These are phyloP conservation scores for Strigamia transsilvanica DNA, from an alignment of 2,888 invertebrate species.

Conservation along the genomic window DNA sequence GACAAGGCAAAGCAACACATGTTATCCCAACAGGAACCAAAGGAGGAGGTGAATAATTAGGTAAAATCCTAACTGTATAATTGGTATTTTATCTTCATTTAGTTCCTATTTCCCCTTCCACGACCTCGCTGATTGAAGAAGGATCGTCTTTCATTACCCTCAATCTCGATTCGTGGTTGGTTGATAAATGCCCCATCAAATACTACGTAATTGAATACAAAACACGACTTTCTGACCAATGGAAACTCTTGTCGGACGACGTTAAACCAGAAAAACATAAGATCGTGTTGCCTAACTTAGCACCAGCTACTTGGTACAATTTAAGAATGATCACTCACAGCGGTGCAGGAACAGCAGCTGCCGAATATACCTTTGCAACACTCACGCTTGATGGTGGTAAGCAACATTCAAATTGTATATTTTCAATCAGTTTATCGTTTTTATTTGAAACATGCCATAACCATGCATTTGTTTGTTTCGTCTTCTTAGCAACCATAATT, in stretches of 20 bases:
- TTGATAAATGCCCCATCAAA: constrained; percentile 41
- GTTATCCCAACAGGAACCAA: neutral
- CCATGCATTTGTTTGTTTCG: too few relatives aligned
- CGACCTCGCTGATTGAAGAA: constrained; percentile 22
- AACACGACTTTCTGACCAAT: neutral
- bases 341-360: constrained; percentile 14
- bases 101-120: constrained; percentile 43
- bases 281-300: constrained; percentile 61
- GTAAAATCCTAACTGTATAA: neutral
- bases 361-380: constrained; percentile 28
- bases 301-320: constrained; percentile 55
- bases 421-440: too few relatives aligned
- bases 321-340: constrained; percentile 48
- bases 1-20: neutral
- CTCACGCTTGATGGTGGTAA: constrained; percentile 26
- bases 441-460: too few relatives aligned
- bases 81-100: neutral
- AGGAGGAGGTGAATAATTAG: neutral
- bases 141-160: neutral
- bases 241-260: constrained; percentile 59
- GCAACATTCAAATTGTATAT: neutral
- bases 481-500: too few relatives aligned
- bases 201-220: constrained; percentile 50
- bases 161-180: constrained; percentile 41
- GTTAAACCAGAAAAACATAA: constrained; percentile 61